phyloP scores from a whole-genome alignment of 2,888 invertebrate genomes.

The Sarcophaga rosellei region DNA sequence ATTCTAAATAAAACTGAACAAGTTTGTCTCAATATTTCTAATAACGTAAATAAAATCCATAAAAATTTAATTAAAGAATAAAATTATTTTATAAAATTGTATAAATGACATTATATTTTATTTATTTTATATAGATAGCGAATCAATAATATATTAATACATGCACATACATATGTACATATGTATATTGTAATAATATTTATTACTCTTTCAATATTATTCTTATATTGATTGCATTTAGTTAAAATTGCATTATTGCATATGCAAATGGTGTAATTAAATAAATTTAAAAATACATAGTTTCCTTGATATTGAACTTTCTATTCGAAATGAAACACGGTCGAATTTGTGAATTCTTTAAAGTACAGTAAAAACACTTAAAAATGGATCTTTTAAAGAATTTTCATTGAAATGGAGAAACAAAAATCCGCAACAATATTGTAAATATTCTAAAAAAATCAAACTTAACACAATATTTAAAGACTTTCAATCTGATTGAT shows the following conservation, averaged over 20 bases:
- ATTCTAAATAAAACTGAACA: conserved; percentile 37
- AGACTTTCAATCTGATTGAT: no score
- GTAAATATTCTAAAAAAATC: no score
- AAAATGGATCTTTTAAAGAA: not conserved
- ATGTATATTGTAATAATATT: not conserved
- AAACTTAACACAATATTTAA: no score
- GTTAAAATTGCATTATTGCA: not conserved
- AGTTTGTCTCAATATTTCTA: not conserved
- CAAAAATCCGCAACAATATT: no score
- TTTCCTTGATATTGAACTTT: conserved; percentile 27
- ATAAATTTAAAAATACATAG: conserved; percentile 24
- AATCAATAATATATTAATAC: not conserved
- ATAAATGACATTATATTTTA: no score
- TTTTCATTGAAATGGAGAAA: no score
- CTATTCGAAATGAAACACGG: not conserved
- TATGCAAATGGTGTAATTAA: conserved; percentile 1
- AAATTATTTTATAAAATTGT: not conserved
- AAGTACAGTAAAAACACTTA: conserved; percentile 7
- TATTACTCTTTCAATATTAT: no score
- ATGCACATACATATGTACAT: not conserved
- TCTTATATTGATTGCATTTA: no score
- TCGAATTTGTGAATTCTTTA: not conserved
- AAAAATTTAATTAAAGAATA: conserved; percentile 5
- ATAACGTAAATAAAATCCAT: conserved; percentile 3
- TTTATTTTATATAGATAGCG: no score